Percentiles rank a stretch among this genome's conserved stretches.
These are phyloP conservation scores for Nomada fabriciana DNA, from an alignment of 2,888 invertebrate genomes.

Conservation along the genomic window DNA sequence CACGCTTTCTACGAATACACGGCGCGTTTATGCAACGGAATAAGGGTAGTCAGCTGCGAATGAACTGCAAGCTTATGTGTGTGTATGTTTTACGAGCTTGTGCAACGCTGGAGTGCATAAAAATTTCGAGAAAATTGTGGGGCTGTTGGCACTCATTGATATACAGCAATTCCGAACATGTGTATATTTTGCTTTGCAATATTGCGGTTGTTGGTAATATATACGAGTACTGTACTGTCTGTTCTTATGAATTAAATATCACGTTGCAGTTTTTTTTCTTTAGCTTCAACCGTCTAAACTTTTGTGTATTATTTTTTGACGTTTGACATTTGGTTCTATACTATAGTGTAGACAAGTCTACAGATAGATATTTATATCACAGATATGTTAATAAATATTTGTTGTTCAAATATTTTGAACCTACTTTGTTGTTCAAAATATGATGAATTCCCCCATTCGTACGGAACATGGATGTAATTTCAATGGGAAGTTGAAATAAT, in stretches of 20 bases:
- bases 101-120: conserved; percentile 25
- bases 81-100: conserved; percentile 38
- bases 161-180: conserved; percentile 12
- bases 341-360: too few relatives aligned
- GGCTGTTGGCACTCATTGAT: conserved; percentile 9
- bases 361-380: too few relatives aligned
- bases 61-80: conserved; percentile 42
- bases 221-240: too few relatives aligned
- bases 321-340: too few relatives aligned
- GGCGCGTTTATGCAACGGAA: conserved; percentile 39
- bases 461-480: conserved; percentile 14
- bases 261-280: too few relatives aligned
- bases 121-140: conserved; percentile 37
- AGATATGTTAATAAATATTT: too few relatives aligned
- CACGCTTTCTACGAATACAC: background rate
- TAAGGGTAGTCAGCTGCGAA: conserved; percentile 48
- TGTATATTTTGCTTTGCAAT: background rate
- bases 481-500: conserved; percentile 20
- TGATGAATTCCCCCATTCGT: background rate
- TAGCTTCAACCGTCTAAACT: too few relatives aligned
- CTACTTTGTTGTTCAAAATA: background rate
- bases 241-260: too few relatives aligned
- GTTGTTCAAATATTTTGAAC: too few relatives aligned
- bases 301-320: too few relatives aligned
- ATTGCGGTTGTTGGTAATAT: background rate